These are phyloP conservation scores for Anguilla anguilla DNA, from an alignment of 2,797 vertebrate genomes.

Conservation along the genomic window DNA sequence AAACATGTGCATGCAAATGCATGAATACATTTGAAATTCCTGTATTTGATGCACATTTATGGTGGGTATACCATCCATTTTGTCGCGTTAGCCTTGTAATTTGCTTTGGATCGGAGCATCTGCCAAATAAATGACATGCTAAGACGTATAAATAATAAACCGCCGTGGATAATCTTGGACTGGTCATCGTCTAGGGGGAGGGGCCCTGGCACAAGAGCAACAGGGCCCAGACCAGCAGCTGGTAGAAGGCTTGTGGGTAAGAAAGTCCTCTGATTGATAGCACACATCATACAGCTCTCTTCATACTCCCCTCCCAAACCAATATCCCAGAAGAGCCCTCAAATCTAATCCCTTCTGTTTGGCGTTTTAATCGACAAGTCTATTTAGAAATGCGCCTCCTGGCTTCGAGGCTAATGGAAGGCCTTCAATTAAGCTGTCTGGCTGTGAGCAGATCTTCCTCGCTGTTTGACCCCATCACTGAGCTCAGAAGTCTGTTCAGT, in stretches of 20 bases:
- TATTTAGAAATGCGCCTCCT: slow-evolving; percentile 1
- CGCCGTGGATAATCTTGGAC: not conserved
- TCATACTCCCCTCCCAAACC: not conserved
- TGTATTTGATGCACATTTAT: not conserved
- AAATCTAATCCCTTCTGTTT: slow-evolving; percentile 6
- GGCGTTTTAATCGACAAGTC: slow-evolving; percentile 16
- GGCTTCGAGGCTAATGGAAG: slow-evolving; percentile 11
- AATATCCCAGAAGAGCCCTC: not conserved
- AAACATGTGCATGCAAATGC: not conserved
- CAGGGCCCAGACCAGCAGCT: not conserved
- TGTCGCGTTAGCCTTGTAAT: not conserved
- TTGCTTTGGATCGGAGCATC: not conserved
- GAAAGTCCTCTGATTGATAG: not conserved
- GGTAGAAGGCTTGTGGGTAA: not conserved
- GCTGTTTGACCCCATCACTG: slow-evolving; percentile 19
- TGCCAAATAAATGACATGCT: not conserved
- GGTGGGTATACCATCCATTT: not conserved
- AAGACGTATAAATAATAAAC: not conserved
- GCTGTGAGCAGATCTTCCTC: slow-evolving; percentile 39
- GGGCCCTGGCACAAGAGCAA: not conserved
- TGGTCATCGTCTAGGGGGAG: not conserved
- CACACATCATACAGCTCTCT: not conserved
- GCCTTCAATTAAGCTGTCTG: slow-evolving; percentile 39
- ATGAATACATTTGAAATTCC: not conserved
- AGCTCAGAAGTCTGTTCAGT: not conserved